Evolutionary conservation across 2,888 invertebrate species (phyloP), one percentile per base, ranked within the genome.

Genomic region (Nematopogon swammerdamellus): DNA sequence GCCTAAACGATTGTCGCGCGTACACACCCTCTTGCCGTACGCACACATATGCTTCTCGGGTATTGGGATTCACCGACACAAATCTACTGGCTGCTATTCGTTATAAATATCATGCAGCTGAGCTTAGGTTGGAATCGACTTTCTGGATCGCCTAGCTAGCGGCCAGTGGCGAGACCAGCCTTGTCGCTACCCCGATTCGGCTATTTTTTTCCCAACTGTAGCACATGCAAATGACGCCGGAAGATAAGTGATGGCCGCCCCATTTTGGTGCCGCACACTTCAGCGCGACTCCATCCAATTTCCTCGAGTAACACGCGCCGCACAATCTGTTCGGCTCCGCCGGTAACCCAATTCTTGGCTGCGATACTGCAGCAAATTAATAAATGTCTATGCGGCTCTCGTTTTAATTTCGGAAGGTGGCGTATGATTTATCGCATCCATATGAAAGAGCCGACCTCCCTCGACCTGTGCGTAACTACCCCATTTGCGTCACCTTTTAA

Each of bases 381-480:
- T 72, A 68, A 64, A 63, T 62, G 67, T 61, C 61, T 58, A 59
- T 57, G 57, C 58, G 59, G 61, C 61, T 57, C 64, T 62, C 64
- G 62, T 72, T 75, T 74, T 73, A 74, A 74, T 75, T 72, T 72
- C 64, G 64, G 65, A 61, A 63, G 64, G 64, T 65, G 61, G 63
- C 64, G 59, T 64, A 6, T 75, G 73, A 75, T 75, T 73, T 73
- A 75, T 67, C 69, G 65, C 63, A 64, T 65, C 68, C 68, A 65
- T 70, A 67, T 69, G 68, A 67, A 67, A 69, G 70, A 69, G 64
- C 42, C 46, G 49, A 44, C 19, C 29, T 19, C 20, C 43, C 49
- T 29, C 60, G 61, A 63, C 64, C 61, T 59, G 63, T 68, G 70
- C 68, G 67, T 69, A 63, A 50, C 59, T 59, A 55, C 67, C 63